Percentiles rank a stretch among this genome's conserved stretches.
Evolutionary conservation across 2,113 vertebrate genomes (phyloP).

Genomic region (Alces alces): DNA sequence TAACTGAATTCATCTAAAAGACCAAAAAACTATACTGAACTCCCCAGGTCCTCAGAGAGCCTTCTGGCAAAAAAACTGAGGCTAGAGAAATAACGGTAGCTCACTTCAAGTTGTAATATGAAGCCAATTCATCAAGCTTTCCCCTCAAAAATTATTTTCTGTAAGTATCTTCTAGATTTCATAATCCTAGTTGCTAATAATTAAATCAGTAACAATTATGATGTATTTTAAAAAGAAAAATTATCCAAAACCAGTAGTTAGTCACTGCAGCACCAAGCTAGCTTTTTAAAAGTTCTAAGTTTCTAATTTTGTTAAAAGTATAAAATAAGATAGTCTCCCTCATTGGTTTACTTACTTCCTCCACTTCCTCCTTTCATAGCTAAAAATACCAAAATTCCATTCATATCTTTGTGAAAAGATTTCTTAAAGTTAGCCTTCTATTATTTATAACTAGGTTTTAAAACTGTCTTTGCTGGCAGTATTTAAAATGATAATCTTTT

Average conservation of each 20-base stretch:
- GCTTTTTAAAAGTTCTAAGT: not conserved
- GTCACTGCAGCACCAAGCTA: not conserved
- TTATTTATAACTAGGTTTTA: not conserved
- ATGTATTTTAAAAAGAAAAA: not conserved
- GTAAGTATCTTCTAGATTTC: not conserved
- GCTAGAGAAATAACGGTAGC: not conserved
- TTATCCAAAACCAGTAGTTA: not conserved
- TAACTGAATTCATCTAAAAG: not conserved
- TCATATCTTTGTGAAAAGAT: not conserved
- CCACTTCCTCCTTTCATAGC: not conserved
- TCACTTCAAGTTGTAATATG: not conserved
- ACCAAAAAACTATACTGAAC: not conserved
- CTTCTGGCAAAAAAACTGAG: not conserved
- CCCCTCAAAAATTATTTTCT: not conserved
- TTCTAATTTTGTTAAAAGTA: constrained; percentile 3
- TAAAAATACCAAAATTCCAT: constrained; percentile 23
- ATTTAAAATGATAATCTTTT: constrained; percentile 4
- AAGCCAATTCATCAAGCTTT: not conserved
- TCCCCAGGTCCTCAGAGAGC: not conserved
- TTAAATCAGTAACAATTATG: not conserved
- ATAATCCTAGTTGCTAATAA: not conserved
- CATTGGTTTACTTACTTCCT: not conserved
- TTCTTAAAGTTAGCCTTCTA: constrained; percentile 4
- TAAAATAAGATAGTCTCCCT: not conserved
- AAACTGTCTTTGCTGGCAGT: not conserved